Base-by-base conservation (phyloP, 2,113 vertebrate species). In the Collichthys lucidus region DNA sequence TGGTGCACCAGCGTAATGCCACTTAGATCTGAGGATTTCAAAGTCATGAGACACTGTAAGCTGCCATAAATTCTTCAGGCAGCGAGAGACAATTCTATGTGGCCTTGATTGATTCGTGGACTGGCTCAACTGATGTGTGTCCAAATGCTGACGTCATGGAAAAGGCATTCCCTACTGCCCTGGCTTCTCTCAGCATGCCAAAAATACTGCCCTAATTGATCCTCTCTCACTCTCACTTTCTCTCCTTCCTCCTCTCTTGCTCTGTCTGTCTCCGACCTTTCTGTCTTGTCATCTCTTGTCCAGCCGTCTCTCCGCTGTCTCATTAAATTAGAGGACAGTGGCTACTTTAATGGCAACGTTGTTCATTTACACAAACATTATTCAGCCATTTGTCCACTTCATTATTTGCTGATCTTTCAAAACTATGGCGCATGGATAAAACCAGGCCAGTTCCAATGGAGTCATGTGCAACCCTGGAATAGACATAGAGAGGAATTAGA, bases 91-190 rank as follows among this genome's bases (percentile, higher is more conserved):
- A 47, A 82, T 84, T 87, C 11, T 55, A 35, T 73, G 74, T 82
- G 74, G 81, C 85, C 84, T 82, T 85, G 84, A 92, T 77, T 90
- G 86, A 92, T 88, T 89, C 84, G 85, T 84, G 74, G 69, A 87
- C 69, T 42, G 73, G 84, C 73, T 88, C 79, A 49, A 87, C 81
- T 91, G 90, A 92, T 91, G 86, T 85, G 72, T 67, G 79, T 89
- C 89, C 91, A 92, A 90, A 86, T 42, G 83, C 89, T 94, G 92
- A 92, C 91, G 92, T 92, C 87, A 93, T 90, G 85, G 86, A 92
- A 92, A 89, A 89, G 87, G 82, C 90, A 89, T 90, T 72, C 89
- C 85, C 77, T 69, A 66, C 85, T 84, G 80, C 80, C 84, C 85
- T n/a, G 67, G 64, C 84, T 79, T 84, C 86, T 81, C 74, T 60